Percentiles rank a stretch among this genome's conserved stretches.
These are phyloP conservation scores for Hystrix cristata DNA, from an alignment of 2,113 vertebrate genomes.

Conservation along the genomic window DNA sequence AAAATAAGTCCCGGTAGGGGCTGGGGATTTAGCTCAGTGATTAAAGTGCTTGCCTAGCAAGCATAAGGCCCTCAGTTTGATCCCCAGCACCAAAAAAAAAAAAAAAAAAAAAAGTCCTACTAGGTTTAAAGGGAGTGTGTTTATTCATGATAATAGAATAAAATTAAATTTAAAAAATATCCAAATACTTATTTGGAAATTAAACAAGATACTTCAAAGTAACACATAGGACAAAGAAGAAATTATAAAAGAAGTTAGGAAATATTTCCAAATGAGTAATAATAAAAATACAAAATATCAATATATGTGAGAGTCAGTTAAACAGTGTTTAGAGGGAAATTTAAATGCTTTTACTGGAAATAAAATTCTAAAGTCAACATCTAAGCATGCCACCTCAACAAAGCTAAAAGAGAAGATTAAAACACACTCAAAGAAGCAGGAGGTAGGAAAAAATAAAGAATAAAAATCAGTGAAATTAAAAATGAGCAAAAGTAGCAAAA, in stretches of 20 bases:
- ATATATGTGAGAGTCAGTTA: slow-evolving; percentile 24
- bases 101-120: too few relatives aligned
- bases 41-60: too few relatives aligned
- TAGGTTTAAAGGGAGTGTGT: not conserved
- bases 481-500: slow-evolving; percentile 42
- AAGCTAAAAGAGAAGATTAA: not conserved
- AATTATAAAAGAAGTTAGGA: not conserved
- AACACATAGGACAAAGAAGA: not conserved
- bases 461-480: slow-evolving; percentile 8
- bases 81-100: too few relatives aligned
- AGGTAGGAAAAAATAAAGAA: slow-evolving; percentile 11
- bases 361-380: slow-evolving; percentile 35
- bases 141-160: slow-evolving; percentile 21
- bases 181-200: slow-evolving; percentile 42
- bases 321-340: not conserved
- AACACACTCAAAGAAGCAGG: slow-evolving; percentile 6
- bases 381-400: not conserved
- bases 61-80: too few relatives aligned
- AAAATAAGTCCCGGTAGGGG: slow-evolving; percentile 16
- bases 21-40: too few relatives aligned
- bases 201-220: slow-evolving; percentile 25
- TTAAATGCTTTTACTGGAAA: not conserved
- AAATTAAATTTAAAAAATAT: not conserved
- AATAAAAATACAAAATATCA: slow-evolving; percentile 2
- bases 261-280: not conserved